Base-by-base conservation (phyloP, 2,797 vertebrate species). In the Neosilurus mollespiculum region DNA sequence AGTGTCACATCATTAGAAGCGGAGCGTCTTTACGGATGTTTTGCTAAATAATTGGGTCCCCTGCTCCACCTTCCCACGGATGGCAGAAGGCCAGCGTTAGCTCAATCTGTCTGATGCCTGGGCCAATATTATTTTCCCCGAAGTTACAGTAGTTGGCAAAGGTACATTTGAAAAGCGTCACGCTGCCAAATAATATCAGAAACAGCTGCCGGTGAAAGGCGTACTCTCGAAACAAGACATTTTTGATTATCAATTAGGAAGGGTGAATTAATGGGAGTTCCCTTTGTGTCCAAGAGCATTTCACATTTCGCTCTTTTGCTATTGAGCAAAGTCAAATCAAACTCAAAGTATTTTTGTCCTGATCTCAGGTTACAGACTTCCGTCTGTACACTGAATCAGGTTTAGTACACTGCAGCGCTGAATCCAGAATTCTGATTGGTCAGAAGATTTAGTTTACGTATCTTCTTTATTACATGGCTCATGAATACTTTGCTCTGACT, bases 1-100 rank as follows among this genome's bases (percentile, higher is more conserved):
- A 67, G 85, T 87, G 80, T 86, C 81, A 83, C 75, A 85, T 90
- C 88, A 87, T 88, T 89, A 90, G 81, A 86, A 85, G 70, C 56
- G 26, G 79, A 78, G 82, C 77, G 73, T 89, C 84, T 88, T 87
- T 87, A 89, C 84, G 81, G 79, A 83, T 89, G 88, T 84, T 89
- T 89, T 86, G 84, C 88, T 90, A 88, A 86, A 90, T 90, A 90
- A 89, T 90, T 89, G 87, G 87, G 88, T 91, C 87, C 87, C 88
- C 86, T 84, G 87, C 85, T 87, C 87, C 86, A 77, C 83, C 83
- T 75, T 61, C 18, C 24, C 18, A 61, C 64, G 80, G 64, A 81
- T 89, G 89, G 88, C 87, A 82, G 76, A 65, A 76, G 88, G 84
- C 88, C 89, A 88, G 88, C 18, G 54, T 79, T 85, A 80, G 59